These are phyloP conservation scores for Agonopterix alstromeriana DNA, from an alignment of 2,888 invertebrate species.

Conservation along the genomic window DNA sequence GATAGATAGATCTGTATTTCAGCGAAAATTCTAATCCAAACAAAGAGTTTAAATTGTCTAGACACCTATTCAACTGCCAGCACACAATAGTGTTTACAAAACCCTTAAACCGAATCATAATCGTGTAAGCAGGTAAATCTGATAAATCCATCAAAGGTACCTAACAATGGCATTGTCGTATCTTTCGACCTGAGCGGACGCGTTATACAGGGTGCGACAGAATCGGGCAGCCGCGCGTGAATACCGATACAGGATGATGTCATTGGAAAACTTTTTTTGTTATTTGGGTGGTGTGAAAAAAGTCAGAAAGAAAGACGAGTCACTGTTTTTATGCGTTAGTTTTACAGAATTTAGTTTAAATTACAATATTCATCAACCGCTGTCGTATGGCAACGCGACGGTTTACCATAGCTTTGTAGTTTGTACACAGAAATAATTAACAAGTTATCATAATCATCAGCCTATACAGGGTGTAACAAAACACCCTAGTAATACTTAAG, in stretches of 20 bases:
- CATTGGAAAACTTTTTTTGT: not conserved
- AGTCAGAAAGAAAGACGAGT: not conserved
- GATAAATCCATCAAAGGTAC: conserved; percentile 1
- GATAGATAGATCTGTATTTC: no score
- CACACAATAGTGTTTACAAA: not conserved
- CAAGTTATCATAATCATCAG: no score
- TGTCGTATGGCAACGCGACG: not conserved
- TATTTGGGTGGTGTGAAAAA: not conserved
- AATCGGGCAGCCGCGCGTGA: conserved; percentile 20
- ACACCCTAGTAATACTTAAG: no score
- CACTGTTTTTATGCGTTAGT: not conserved
- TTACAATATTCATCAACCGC: not conserved
- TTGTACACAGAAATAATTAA: no score
- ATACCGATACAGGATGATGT: conserved; percentile 20
- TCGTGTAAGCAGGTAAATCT: not conserved
- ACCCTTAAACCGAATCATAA: not conserved
- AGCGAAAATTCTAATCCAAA: no score
- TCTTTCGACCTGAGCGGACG: conserved; percentile 4
- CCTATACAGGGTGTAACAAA: no score
- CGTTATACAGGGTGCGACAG: not conserved
- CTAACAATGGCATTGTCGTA: conserved; percentile 1
- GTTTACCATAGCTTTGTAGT: not conserved
- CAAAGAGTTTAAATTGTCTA: no score
- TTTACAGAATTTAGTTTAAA: not conserved
- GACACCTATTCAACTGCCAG: no score